These are phyloP conservation scores for Pyrgus malvae DNA, from an alignment of 2,888 invertebrate genomes.

Conservation along the genomic window DNA sequence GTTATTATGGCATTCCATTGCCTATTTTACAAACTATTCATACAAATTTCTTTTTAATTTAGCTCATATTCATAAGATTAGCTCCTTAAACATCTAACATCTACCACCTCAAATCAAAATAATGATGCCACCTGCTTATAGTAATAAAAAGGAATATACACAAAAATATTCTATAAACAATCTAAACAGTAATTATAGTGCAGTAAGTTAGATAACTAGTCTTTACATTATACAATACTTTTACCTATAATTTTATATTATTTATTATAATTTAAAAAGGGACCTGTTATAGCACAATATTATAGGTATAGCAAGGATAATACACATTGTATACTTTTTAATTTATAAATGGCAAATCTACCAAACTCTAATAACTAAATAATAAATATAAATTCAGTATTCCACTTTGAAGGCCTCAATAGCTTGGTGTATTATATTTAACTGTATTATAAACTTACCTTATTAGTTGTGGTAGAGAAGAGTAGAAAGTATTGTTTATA, in stretches of 20 bases:
- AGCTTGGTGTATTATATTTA: constrained; percentile 53
- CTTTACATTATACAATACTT: constrained; percentile 3
- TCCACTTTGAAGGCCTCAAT: constrained; percentile 66
- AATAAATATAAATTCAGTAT: constrained; percentile 39
- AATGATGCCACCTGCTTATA: constrained; percentile 21
- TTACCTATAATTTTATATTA: neutral
- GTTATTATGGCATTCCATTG: constrained; percentile 11
- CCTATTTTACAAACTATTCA: constrained; percentile 14
- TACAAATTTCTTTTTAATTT: constrained; percentile 36
- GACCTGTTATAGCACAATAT: constrained; percentile 11
- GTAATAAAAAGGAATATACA: neutral
- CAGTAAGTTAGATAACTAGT: constrained; percentile 11
- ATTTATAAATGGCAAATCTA: constrained; percentile 17
- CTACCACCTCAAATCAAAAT: constrained; percentile 10
- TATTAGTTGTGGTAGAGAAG: neutral
- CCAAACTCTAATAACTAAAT: constrained; percentile 21
- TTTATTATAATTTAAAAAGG: constrained; percentile 11
- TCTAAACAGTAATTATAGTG: constrained; percentile 11
- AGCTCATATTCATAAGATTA: constrained; percentile 81
- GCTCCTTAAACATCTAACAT: constrained; percentile 47
- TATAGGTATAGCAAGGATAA: constrained; percentile 14
- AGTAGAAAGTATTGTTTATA: neutral
- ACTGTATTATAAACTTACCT: constrained; percentile 15
- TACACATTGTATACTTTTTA: constrained; percentile 18
- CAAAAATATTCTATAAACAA: constrained; percentile 1